phyloP scores from a whole-genome alignment of 2,797 vertebrate species.

The Acanthiza pusilla region DNA sequence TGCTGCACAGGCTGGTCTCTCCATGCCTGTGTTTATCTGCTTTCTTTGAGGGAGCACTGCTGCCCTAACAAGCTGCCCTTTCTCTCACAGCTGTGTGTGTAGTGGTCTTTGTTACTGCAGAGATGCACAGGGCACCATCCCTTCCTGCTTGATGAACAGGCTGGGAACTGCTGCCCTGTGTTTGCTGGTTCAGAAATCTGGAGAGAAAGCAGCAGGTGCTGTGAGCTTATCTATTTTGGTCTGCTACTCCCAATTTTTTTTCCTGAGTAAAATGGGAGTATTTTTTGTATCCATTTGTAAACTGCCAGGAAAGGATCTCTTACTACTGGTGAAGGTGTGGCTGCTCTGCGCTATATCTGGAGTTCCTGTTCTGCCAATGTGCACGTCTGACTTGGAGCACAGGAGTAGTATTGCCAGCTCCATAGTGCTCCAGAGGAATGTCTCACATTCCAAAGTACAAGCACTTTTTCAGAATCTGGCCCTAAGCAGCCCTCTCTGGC shows the following conservation, averaged over 20 bases:
- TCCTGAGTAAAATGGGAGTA: background rate
- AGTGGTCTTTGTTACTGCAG: background rate
- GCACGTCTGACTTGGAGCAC: background rate
- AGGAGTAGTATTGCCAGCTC: background rate
- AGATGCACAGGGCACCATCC: rapidly evolving
- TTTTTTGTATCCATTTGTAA: background rate
- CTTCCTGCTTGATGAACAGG: background rate
- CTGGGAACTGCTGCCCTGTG: background rate
- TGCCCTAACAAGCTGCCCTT: background rate
- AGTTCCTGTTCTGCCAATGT: background rate
- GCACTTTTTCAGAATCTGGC: background rate
- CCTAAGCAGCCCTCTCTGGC: background rate
- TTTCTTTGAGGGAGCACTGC: background rate
- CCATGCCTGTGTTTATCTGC: background rate
- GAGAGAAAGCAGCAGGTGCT: background rate
- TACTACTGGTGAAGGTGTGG: background rate
- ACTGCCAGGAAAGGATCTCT: background rate
- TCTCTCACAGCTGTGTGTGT: background rate
- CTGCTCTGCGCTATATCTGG: rapidly evolving
- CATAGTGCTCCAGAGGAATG: background rate
- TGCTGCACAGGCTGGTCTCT: background rate
- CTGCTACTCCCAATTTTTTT: background rate
- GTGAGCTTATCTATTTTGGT: background rate
- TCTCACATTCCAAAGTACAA: background rate
- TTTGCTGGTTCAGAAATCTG: background rate